phyloP scores from a whole-genome alignment of 1,140 invertebrate species.

The Drosophila subobscura region DNA sequence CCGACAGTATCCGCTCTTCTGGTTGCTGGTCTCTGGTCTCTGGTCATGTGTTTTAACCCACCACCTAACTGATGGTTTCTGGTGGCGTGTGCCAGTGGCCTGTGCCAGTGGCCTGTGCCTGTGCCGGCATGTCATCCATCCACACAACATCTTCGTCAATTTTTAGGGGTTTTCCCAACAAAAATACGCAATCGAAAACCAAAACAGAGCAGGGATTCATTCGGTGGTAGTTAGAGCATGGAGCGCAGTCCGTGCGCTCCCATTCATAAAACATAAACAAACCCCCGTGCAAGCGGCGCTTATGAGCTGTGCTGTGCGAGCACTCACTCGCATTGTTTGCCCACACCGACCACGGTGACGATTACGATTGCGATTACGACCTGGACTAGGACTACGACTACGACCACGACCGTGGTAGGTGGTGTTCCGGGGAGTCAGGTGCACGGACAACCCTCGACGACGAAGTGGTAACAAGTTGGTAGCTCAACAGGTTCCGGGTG shows the following conservation, averaged over 20 bases:
- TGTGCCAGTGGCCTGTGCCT: conserved; percentile 29
- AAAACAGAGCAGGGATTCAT: conserved; percentile 66
- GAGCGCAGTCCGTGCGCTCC: conserved; percentile 53
- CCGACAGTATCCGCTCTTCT: conserved; percentile 57
- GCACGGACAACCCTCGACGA: conserved; percentile 54
- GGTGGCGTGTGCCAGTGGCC: conserved; percentile 23
- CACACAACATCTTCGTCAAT: conserved; percentile 77
- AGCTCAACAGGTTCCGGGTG: conserved; percentile 67
- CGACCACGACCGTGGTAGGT: conserved; percentile 43
- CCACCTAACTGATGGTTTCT: conserved; percentile 44
- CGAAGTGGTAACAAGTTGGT: conserved; percentile 47
- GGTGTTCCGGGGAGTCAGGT: conserved; percentile 64
- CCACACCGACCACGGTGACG: conserved; percentile 21
- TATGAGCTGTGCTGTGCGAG: not conserved
- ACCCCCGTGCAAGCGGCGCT: conserved; percentile 47
- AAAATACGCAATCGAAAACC: conserved; percentile 52
- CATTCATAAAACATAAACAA: conserved; percentile 80
- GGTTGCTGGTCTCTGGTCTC: conserved; percentile 37
- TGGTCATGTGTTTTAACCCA: conserved; percentile 68
- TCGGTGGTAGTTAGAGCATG: conserved; percentile 73
- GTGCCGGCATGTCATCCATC: conserved; percentile 81
- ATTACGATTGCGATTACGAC: no score
- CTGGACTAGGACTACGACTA: conserved; percentile 5
- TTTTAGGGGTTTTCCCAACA: conserved; percentile 76
- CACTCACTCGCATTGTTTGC: conserved; percentile 33